Conservation (phyloP, 35 echinoderm and acorn worm genomes). For the Diadema setosum region DNA sequence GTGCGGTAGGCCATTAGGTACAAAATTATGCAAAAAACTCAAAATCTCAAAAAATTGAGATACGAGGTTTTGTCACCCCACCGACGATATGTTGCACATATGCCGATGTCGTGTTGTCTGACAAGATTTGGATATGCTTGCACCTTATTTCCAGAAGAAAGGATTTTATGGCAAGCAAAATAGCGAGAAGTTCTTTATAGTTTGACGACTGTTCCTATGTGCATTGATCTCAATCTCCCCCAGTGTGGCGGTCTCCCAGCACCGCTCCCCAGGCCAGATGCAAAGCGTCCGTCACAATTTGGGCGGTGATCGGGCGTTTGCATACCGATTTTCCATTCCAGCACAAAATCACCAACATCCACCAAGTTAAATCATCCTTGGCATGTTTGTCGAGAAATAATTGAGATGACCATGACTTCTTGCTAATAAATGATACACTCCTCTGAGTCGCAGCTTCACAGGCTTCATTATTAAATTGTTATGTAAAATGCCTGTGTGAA, state of each 20-base stretch:
- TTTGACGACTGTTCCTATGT: constrained; percentile 33
- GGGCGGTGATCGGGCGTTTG: background rate
- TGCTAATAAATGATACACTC: constrained; percentile 33
- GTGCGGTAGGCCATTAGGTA: no score
- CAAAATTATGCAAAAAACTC: no score
- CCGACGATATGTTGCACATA: no score
- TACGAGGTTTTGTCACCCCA: no score
- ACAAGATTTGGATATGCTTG: no score
- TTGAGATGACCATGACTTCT: background rate
- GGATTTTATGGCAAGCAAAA: constrained; percentile 33
- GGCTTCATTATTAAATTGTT: no score
- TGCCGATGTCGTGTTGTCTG: no score
- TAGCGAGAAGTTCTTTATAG: constrained; percentile 42
- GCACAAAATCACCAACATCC: background rate
- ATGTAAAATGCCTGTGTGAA: no score
- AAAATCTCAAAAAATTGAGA: no score
- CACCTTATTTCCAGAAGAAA: no score
- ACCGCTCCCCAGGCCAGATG: constrained; percentile 21
- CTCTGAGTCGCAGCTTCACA: constrained; percentile 36
- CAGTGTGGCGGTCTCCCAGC: background rate
- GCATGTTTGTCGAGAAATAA: constrained; percentile 12
- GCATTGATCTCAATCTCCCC: constrained; percentile 46
- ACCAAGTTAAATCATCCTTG: constrained; percentile 15
- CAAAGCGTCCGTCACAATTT: constrained; percentile 39
- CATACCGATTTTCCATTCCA: constrained; percentile 19